Percentiles rank a stretch among this genome's conserved stretches.
These are phyloP conservation scores for Drosophila sproati DNA, from an alignment of 1,140 invertebrate genomes.

Conservation along the genomic window DNA sequence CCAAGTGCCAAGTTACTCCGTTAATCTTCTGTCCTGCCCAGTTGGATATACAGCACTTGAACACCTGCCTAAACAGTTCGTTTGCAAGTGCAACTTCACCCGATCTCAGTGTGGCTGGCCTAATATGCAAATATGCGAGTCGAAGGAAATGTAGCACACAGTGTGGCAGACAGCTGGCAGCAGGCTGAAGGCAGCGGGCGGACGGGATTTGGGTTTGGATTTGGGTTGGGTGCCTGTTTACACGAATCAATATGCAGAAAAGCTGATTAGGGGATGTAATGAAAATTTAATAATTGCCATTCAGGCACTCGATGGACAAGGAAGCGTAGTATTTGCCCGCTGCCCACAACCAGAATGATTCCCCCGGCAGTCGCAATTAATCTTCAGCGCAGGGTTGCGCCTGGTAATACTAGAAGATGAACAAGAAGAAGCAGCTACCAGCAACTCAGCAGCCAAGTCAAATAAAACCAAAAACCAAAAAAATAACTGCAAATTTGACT, in stretches of 20 bases:
- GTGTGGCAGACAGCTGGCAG: background rate
- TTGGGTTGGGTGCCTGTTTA: constrained; percentile 37
- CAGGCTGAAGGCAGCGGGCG: background rate
- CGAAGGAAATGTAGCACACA: background rate
- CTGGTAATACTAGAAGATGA: constrained; percentile 43
- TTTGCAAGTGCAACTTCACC: constrained; percentile 4
- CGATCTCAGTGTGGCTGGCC: constrained; percentile 2
- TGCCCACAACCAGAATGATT: background rate
- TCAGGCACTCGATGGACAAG: constrained; percentile 55
- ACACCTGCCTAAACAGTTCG: constrained; percentile 62
- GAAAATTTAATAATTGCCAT: constrained; percentile 84
- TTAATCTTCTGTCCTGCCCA: constrained; percentile 9
- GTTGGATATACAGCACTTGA: constrained; percentile 39
- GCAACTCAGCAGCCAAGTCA: constrained; percentile 48
- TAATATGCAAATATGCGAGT: constrained; percentile 29
- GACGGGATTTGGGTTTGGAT: background rate
- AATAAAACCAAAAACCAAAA: constrained; percentile 38
- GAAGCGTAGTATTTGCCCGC: constrained; percentile 5
- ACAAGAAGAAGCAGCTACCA: constrained; percentile 12
- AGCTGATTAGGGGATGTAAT: constrained; percentile 84
- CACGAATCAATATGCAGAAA: constrained; percentile 72
- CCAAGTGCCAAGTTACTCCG: background rate
- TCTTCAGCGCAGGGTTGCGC: constrained; percentile 37
- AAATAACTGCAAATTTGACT: constrained; percentile 48
- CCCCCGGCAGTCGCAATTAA: constrained; percentile 60